Conservation (phyloP, 2,888 invertebrate genomes). For the Hypolimnas misippus region DNA sequence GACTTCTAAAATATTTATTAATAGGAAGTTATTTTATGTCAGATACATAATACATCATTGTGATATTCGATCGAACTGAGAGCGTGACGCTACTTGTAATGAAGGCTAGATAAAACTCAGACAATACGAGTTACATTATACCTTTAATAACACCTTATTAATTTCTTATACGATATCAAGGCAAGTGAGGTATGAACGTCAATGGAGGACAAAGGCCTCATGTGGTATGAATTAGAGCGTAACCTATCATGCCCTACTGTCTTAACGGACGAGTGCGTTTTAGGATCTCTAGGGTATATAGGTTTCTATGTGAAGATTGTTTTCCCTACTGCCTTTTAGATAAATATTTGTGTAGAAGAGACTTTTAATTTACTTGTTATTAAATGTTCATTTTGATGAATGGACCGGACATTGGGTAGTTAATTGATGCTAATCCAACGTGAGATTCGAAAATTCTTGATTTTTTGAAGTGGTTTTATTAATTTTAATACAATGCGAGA, state of each 20-base stretch:
- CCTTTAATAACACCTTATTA: constrained; percentile 2
- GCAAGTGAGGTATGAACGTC: constrained; percentile 23
- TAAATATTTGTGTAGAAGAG: no score
- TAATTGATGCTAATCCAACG: no score
- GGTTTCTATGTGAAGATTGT: constrained; percentile 20
- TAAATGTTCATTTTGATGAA: no score
- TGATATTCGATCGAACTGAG: neutral
- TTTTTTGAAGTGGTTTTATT: no score
- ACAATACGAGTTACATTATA: neutral
- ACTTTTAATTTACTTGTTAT: neutral
- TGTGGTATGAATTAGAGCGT: constrained; percentile 36
- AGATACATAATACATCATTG: neutral
- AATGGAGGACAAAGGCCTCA: constrained; percentile 36
- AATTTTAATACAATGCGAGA: no score
- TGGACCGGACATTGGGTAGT: no score
- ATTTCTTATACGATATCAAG: constrained; percentile 21
- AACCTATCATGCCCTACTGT: constrained; percentile 35
- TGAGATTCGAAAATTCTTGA: no score
- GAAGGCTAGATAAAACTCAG: neutral
- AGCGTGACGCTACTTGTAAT: constrained; percentile 4
- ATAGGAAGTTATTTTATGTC: neutral
- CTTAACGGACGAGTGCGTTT: constrained; percentile 31
- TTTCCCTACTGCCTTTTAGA: neutral
- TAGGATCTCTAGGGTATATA: constrained; percentile 34
- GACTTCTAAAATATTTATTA: no score